A percentile compares a stretch with the other conserved stretches of the same genome.
These are phyloP conservation scores for Pelobates fuscus DNA, from an alignment of 2,113 vertebrate species.

Conservation along the genomic window DNA sequence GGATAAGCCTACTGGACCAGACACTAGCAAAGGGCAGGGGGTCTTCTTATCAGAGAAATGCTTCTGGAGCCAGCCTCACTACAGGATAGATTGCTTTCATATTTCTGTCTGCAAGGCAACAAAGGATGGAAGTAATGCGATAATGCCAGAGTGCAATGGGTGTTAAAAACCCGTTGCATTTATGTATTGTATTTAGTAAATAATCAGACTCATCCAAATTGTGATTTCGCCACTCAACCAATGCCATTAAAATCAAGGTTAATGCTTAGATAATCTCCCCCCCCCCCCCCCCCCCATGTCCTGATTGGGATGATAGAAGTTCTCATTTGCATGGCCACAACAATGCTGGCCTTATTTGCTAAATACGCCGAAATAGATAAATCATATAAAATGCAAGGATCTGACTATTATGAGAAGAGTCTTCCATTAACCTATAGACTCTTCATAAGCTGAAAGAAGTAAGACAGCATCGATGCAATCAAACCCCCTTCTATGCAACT, in stretches of 20 bases:
- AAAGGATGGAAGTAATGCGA: slow-evolving; percentile 98
- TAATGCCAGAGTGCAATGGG: slow-evolving; percentile 93
- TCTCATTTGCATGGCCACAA: slow-evolving; percentile 80
- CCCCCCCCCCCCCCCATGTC: slow-evolving; percentile 74
- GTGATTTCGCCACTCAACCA: slow-evolving; percentile 86
- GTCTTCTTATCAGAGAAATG: slow-evolving; percentile 95
- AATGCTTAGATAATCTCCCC: slow-evolving; percentile 90
- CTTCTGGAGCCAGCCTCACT: slow-evolving; percentile 95
- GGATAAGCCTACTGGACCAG: slow-evolving; percentile 99
- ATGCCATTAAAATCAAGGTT: slow-evolving; percentile 89
- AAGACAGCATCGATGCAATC: not conserved
- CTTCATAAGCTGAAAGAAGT: not conserved
- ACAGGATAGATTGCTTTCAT: slow-evolving; percentile 97
- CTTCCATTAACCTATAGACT: slow-evolving; percentile 12
- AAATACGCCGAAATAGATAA: slow-evolving; percentile 76
- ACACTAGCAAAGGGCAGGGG: slow-evolving; percentile 87
- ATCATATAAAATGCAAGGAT: slow-evolving; percentile 74
- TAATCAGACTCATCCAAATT: slow-evolving; percentile 92
- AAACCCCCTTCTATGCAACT: not conserved
- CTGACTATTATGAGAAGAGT: slow-evolving; percentile 62
- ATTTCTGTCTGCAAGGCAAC: slow-evolving; percentile 90
- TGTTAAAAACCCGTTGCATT: slow-evolving; percentile 87
- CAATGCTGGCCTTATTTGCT: slow-evolving; percentile 80
- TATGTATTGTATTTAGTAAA: slow-evolving; percentile 92
- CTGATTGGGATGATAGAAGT: slow-evolving; percentile 67